Percentiles rank a stretch among this genome's conserved stretches.
Evolutionary conservation across 2,888 invertebrate species (phyloP).

Genomic region (Hemithea aestivaria): DNA sequence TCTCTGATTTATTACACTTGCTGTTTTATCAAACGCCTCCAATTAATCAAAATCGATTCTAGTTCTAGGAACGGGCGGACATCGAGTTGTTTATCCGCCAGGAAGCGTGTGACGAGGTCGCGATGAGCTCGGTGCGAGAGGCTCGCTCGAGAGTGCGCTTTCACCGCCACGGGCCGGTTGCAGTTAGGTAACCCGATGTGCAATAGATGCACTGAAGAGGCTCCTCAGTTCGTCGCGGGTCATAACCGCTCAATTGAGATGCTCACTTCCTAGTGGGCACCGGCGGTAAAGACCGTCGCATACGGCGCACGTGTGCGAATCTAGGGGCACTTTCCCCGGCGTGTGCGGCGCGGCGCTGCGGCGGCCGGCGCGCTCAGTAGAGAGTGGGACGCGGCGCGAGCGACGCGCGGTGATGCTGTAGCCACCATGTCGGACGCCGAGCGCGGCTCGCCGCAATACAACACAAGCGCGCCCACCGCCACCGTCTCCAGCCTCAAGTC

Average conservation of each 20-base stretch:
- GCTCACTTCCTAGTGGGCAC: constrained; percentile 7
- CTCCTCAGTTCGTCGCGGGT: background rate
- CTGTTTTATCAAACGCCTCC: no score
- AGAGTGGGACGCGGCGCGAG: constrained; percentile 20
- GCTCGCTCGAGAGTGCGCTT: constrained; percentile 3
- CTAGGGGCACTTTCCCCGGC: constrained; percentile 14
- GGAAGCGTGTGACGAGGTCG: background rate
- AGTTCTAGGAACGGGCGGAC: no score
- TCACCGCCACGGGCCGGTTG: constrained; percentile 3
- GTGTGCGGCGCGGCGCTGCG: constrained; percentile 15
- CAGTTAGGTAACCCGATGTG: constrained; percentile 8
- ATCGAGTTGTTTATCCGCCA: no score
- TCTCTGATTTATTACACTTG: no score
- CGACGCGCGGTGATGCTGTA: constrained; percentile 31
- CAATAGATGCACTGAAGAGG: background rate
- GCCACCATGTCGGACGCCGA: constrained; percentile 34
- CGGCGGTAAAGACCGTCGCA: constrained; percentile 5
- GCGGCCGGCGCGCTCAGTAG: background rate
- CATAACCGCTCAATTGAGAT: constrained; percentile 4
- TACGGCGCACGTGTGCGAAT: background rate
- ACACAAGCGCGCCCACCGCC: constrained; percentile 47
- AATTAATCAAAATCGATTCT: no score
- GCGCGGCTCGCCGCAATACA: constrained; percentile 39
- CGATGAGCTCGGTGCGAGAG: constrained; percentile 2
- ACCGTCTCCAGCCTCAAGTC: constrained; percentile 73